A percentile compares a stretch with the other conserved stretches of the same genome.
These are phyloP conservation scores for Coracias cyanogaster DNA, from an alignment of 2,797 vertebrate genomes.

Conservation along the genomic window DNA sequence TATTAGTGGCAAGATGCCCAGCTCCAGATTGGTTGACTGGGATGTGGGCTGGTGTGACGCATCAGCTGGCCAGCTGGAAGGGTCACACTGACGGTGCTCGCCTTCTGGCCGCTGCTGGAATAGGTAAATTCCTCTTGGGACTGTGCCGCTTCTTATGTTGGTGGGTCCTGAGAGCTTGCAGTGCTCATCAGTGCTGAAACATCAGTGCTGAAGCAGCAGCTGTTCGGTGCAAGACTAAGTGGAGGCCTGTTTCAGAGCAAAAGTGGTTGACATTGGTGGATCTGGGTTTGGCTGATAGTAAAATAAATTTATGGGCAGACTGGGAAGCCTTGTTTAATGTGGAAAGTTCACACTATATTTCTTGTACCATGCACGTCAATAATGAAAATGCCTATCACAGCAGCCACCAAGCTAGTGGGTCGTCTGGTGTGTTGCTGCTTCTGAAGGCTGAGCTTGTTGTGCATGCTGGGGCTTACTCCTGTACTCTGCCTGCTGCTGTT, in stretches of 20 bases:
- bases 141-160: rapidly evolving
- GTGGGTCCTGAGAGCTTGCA: background rate
- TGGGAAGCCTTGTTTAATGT: background rate
- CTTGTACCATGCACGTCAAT: rapidly evolving
- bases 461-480: background rate
- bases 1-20: background rate
- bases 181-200: background rate
- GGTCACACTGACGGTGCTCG: background rate
- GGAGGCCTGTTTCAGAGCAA: background rate
- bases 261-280: background rate
- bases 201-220: too few species aligned
- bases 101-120: background rate
- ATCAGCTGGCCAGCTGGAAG: background rate
- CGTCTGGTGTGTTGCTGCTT: background rate
- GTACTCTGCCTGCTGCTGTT: background rate
- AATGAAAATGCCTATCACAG: background rate
- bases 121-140: background rate
- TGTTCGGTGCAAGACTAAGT: background rate
- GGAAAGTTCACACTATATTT: background rate
- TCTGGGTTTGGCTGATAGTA: background rate
- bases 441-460: background rate
- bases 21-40: rapidly evolving
- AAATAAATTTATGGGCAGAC: background rate
- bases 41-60: background rate
- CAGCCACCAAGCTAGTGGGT: background rate